Conservation (phyloP, 2,797 vertebrate species). For the Cirrhinus molitorella region DNA sequence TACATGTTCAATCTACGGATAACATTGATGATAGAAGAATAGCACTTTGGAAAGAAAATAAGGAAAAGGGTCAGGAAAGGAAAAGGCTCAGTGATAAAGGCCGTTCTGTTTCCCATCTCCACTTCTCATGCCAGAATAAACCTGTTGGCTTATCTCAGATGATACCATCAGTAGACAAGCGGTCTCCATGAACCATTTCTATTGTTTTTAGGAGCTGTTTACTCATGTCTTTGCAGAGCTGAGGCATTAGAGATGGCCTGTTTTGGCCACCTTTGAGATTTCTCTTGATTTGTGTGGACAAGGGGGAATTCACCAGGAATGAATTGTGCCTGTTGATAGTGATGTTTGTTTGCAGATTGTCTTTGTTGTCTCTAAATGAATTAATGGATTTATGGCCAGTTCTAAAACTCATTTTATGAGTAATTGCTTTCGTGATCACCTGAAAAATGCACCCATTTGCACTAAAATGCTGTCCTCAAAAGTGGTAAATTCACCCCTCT, state of each 20-base stretch:
- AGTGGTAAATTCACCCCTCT: not conserved
- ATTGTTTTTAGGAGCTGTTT: conserved; percentile 28
- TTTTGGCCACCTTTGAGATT: not conserved
- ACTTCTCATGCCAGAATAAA: conserved; percentile 14
- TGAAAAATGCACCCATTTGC: not conserved
- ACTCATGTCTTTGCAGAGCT: not conserved
- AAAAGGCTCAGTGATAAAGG: conserved; percentile 34
- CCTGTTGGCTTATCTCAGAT: conserved; percentile 43
- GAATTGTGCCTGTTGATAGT: not conserved
- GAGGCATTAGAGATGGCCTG: not conserved
- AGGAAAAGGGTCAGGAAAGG: conserved; percentile 17
- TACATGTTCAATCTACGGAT: conserved; percentile 18
- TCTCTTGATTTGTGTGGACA: not conserved
- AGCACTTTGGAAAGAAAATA: conserved; percentile 35
- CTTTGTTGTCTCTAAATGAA: not conserved
- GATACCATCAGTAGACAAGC: conserved; percentile 23
- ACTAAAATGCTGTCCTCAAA: not conserved
- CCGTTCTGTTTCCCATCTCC: conserved; percentile 28
- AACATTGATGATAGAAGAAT: conserved; percentile 7
- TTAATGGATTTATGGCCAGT: not conserved
- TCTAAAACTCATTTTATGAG: not conserved
- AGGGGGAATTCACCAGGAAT: not conserved
- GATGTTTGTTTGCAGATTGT: not conserved
- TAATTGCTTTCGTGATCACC: not conserved
- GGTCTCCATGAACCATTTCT: conserved; percentile 19